Base-by-base conservation (phyloP, 2,888 invertebrate species). In the Diaprepes abbreviatus region DNA sequence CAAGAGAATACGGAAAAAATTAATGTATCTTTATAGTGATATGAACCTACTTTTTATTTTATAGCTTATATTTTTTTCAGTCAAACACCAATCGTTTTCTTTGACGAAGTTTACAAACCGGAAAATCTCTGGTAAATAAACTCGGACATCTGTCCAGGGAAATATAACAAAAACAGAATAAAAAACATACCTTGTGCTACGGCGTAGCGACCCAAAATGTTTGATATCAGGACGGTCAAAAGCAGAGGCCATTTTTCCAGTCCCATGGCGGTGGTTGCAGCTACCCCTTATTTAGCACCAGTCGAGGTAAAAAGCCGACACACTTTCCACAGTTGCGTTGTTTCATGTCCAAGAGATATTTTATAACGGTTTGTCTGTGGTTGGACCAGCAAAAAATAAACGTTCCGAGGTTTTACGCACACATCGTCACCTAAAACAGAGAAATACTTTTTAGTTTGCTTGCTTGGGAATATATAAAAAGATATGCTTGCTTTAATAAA, bases 241-340 rank as follows among this genome's bases (percentile, higher is more conserved):
- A 79, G 72, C 69, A 80, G 71, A 33, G 75, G 78, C 79, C 80
- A 80, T 80, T 78, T 80, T 73, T 78, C 77, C 74, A 78, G 66
- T 78, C 79, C 80, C 80, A 81, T 79, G 74, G 71, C 77, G 76
- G 70, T 59, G 72, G 75, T 74, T 70, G 71, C 60, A 74, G 72
- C 76, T 79, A 79, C 60, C 77, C 78, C 67, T 75, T 77, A 72
- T 77, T 78, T 63, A 77, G 71, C 72, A 73, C 65, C 10, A 58
- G 66, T 40, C 59, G 52, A 33, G 35, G 58, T 67, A 60, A 55
- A 45, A 43, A 43, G 35, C 21, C 19, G 63, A 48, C 62, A 54
- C 45, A 63, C 35, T 63, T 31, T 21, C 17, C 57, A 57, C 55
- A 33, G 21, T 24, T 36, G 33, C 21, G 24, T 57, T 63, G 50